Evolutionary conservation across 2,888 invertebrate species (phyloP), one percentile per base, ranked within the genome.

Genomic region (Lithophane socia): DNA sequence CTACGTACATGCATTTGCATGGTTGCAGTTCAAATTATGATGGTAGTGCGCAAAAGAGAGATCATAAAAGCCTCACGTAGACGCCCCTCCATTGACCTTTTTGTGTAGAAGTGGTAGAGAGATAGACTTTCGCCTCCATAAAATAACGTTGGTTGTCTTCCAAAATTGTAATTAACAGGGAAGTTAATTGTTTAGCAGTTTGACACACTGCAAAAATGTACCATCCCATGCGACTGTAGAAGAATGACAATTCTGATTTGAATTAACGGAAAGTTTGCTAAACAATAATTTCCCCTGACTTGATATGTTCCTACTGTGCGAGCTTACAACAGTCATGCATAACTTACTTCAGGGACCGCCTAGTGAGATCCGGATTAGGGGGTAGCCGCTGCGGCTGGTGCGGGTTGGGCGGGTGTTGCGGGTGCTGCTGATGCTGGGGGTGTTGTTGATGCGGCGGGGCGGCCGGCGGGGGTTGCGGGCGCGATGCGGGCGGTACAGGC

Each of bases 301-400:
- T 21, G 58, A 56, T 9, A 49, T n/a, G 42, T 58, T 52, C 21
- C 44, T 69, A 61, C 37, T 29, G 83, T 72, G 75, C 47, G 2
- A 58, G 37, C 4, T 56, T 58, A 79, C 24, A 64, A 61, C 5
- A 68, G 12, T 64, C 70, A 81, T 82, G 85, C 78, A 49, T 60
- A 87, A 95, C 97, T 95, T 94, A 98, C 98, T 97, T 98, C 89
- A 98, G 97, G 89, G 98, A 98, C 94, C 98, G 97, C 94, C 97
- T 97, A 94, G 97, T 97, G 91, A 98, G 97, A 93, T 98, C 98
- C 88, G 97, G 97, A 92, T 97, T 97, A 90, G 96, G 95, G 86
- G 96, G 95, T 89, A 96, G 94, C 91, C 95, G 94, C 86, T 94
- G 95, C 86, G 96, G 96, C 90, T 95, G 96, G 90, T 94, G 95